Evolutionary conservation across 2,113 vertebrate genomes (phyloP), one percentile per base, ranked within the genome.

Genomic region (Archocentrus centrarchus): DNA sequence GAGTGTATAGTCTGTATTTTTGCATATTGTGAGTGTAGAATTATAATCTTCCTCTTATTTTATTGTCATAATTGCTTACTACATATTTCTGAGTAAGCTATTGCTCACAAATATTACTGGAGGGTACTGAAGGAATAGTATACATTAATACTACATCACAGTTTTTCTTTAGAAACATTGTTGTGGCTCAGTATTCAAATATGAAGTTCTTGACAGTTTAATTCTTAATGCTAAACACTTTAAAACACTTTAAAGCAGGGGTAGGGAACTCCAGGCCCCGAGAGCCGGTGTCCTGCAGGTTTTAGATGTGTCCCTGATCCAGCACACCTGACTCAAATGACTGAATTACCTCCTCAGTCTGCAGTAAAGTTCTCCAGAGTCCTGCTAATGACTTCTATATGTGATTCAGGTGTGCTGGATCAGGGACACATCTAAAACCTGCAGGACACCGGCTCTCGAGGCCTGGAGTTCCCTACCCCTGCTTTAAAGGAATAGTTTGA

Each of bases 401-500:
- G 24, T 24, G 24, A 24, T 24, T 24, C 24, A 24, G 24, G 24
- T 24, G 24, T 24, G 24, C 24, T 24, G 24, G 24, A 24, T 24
- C 24, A 24, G 24, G 24, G 24, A 24, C 24, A 24, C 24, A 24
- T 24, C 24, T 24, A 24, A 24, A 24, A 24, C 24, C 24, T 24
- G 24, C 24, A 24, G 24, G 24, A 24, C 24, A 24, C 24, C 24
- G 24, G 24, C 24, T 24, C 24, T 24, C 24, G 24, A 24, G 24
- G 24, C 24, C 24, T 24, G 24, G 24, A 24, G 24, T 24, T 24
- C 24, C 24, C 24, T 24, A 24, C 24, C 24, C 24, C 24, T 24
- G 24, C 27, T 55, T 73, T 73, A 73, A 55, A 73, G 66, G 27
- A 73, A 55, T n/a, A 55, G 68, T 73, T 73, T 73, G 68, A 73